phyloP scores from a whole-genome alignment of 1,140 invertebrate species.

The Diploscapter pachys region DNA sequence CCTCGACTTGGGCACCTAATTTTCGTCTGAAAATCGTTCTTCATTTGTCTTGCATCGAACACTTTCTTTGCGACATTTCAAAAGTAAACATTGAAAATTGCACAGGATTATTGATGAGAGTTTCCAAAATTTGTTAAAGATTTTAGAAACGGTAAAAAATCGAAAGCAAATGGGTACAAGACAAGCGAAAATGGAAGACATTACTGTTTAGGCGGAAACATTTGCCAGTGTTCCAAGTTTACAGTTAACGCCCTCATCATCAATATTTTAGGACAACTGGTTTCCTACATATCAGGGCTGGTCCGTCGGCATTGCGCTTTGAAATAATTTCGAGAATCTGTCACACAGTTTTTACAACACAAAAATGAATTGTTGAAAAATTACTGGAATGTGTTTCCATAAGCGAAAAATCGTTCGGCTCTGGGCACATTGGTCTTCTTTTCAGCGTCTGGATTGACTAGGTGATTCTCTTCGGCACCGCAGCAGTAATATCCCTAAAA shows the following conservation, averaged over 20 bases:
- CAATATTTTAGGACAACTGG: slow-evolving; percentile 7
- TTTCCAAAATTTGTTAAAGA: no score
- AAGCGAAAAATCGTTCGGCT: slow-evolving; percentile 35
- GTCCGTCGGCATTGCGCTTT: not conserved
- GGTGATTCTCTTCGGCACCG: slow-evolving; percentile 31
- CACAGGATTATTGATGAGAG: no score
- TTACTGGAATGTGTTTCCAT: slow-evolving; percentile 39
- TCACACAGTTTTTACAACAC: not conserved
- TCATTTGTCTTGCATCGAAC: no score
- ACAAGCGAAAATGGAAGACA: not conserved
- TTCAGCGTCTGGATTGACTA: slow-evolving; percentile 10
- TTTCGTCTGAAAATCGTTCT: no score
- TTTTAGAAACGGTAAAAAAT: not conserved
- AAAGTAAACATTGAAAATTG: no score
- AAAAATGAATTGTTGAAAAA: slow-evolving; percentile 12
- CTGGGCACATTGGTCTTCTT: slow-evolving; percentile 10
- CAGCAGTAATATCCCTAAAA: slow-evolving; percentile 40
- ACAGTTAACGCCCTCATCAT: not conserved
- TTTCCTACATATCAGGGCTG: not conserved
- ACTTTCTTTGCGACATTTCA: no score
- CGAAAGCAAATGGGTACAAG: not conserved
- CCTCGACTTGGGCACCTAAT: no score
- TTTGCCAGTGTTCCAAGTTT: not conserved
- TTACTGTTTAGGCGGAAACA: not conserved
- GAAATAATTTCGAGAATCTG: slow-evolving; percentile 1